These are phyloP conservation scores for Yponomeuta sedellus DNA, from an alignment of 2,888 invertebrate genomes.

Conservation along the genomic window DNA sequence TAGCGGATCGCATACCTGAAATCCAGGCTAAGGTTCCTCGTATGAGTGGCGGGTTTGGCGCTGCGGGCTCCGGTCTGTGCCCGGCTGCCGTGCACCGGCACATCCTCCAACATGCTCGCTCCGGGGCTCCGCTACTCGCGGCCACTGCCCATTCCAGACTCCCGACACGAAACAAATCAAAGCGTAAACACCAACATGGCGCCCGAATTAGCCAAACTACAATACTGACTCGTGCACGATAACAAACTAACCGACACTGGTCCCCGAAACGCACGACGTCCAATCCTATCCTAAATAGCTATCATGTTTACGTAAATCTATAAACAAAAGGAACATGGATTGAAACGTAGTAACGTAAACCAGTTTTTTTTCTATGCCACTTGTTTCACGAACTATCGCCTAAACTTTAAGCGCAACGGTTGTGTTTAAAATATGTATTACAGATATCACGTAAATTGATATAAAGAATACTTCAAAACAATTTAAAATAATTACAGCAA, in stretches of 20 bases:
- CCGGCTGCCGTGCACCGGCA: constrained; percentile 68
- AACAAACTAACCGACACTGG: not conserved
- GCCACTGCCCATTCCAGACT: constrained; percentile 35
- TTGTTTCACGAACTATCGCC: not conserved
- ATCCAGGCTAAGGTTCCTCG: constrained; percentile 92
- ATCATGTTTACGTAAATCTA: not conserved
- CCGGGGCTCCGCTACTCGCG: constrained; percentile 32
- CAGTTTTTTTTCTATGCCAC: not conserved
- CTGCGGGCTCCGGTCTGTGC: constrained; percentile 46
- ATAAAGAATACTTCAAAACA: not conserved
- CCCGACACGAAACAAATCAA: constrained; percentile 45
- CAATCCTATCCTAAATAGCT: not conserved
- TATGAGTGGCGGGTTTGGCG: constrained; percentile 77
- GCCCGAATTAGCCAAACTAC: constrained; percentile 24
- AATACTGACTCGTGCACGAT: not conserved
- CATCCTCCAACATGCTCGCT: constrained; percentile 75
- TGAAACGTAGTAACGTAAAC: constrained; percentile 8
- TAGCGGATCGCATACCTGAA: constrained; percentile 80
- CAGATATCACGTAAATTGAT: not conserved
- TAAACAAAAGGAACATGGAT: constrained; percentile 10
- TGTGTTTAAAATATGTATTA: not conserved
- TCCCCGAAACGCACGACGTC: not conserved
- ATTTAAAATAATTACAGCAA: constrained; percentile 32
- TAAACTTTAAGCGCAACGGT: not conserved
- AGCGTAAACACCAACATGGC: constrained; percentile 74